Evolutionary conservation across 2,888 invertebrate genomes (phyloP).

Genomic region (Nephrotoma guestfalica): DNA sequence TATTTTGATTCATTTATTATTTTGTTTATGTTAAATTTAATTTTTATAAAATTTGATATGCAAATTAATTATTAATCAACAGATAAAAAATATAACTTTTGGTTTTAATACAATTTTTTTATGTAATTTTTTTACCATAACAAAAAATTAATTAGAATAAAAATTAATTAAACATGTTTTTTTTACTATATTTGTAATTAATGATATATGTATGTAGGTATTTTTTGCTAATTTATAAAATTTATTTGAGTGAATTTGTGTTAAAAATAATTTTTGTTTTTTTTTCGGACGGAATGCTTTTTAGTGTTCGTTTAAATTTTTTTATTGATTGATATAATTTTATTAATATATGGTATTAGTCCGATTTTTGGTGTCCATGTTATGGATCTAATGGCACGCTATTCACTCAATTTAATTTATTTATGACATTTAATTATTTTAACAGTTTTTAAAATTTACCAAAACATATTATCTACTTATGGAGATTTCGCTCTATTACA

Average conservation of each 20-base stretch:
- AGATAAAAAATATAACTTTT: not conserved
- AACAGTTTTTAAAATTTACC: not conserved
- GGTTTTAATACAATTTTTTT: not conserved
- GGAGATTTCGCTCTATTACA: too few relatives aligned
- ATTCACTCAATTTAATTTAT: not conserved
- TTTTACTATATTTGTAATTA: not conserved
- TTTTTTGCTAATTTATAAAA: not conserved
- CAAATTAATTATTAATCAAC: not conserved
- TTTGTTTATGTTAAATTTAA: not conserved
- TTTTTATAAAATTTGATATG: not conserved
- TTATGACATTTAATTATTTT: not conserved
- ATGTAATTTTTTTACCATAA: not conserved
- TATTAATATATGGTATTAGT: not conserved
- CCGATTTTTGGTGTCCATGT: not conserved
- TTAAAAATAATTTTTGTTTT: not conserved
- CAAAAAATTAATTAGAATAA: not conserved
- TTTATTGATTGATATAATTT: not conserved
- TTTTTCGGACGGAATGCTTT: not conserved
- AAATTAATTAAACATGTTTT: not conserved
- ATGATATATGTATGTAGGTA: not conserved
- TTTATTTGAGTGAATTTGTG: not conserved
- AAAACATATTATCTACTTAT: too few relatives aligned
- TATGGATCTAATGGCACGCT: not conserved
- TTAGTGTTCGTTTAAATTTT: too few relatives aligned
- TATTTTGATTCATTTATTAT: not conserved